Evolutionary conservation across 2,113 vertebrate species (phyloP), one percentile per base, ranked within the genome.

Genomic region (Ornithorhynchus anatinus): DNA sequence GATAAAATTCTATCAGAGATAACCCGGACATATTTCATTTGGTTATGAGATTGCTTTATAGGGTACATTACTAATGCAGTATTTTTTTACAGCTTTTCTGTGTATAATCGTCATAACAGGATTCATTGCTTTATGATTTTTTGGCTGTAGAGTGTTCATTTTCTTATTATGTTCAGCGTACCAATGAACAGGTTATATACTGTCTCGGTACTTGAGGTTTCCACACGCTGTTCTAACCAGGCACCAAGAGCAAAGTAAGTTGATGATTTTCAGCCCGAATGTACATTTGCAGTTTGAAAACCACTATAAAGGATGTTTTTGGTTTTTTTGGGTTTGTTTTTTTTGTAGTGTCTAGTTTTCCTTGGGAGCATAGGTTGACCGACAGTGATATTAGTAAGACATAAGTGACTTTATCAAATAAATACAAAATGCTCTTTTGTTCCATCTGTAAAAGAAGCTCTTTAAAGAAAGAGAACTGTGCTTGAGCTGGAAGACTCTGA

Each of bases 21-120:
- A 89, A 92, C 79, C 85, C 71, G 44, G 85, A 1, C 81, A 78
- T 92, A 91, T 92, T 92, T 94, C 91, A 92, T 81, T 48, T 79
- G 83, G 91, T 86, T 90, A 92, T 86, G 89, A 90, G 90, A 88
- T 89, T 70, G 90, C 60, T 92, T 93, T 91, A 92, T 87, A 80
- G 86, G 72, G 84, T 86, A 77, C 80, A 71, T 91, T 87, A 79
- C 86, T 88, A 89, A 91, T 65, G 88, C 82, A 32, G 76, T 81
- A 69, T 86, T 88, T 87, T 89, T 93, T 91, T 89, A 88, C 82
- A 40, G 86, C 86, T 94, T 91, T 89, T 84, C 82, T 80, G 84
- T 72, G 84, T 81, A 38, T 59, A 72, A 75, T 77, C 74, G 38
- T 68, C 33, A 3, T 71, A 88, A 86, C 25, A 7, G 59, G 84